Evolutionary conservation across 2,797 vertebrate species (phyloP).

Genomic region (Alosa sapidissima): DNA sequence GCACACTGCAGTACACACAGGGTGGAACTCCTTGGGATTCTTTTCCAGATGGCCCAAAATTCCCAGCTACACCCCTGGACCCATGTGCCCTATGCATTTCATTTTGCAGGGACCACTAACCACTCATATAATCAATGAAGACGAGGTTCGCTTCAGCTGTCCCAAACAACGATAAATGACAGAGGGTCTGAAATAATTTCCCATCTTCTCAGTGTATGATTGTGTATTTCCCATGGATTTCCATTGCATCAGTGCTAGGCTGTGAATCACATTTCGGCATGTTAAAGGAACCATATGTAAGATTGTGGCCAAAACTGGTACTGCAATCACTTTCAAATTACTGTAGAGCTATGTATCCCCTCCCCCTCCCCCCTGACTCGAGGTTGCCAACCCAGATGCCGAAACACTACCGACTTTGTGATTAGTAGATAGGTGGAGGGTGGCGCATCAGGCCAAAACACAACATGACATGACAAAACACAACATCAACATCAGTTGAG

Average conservation of each 20-base stretch:
- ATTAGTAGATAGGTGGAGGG: no score
- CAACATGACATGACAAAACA: no score
- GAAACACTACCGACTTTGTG: no score
- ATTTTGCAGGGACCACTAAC: not conserved
- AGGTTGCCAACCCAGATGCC: no score
- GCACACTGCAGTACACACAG: not conserved
- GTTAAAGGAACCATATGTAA: no score
- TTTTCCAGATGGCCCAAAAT: not conserved
- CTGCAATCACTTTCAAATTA: no score
- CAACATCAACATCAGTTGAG: no score
- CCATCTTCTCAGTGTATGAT: not conserved
- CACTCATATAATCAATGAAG: not conserved
- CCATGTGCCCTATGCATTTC: not conserved
- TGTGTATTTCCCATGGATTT: not conserved
- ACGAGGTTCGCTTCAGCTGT: not conserved
- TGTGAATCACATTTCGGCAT: not conserved
- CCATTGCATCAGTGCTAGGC: not conserved
- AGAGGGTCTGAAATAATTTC: not conserved
- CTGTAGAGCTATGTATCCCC: no score
- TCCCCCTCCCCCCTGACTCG: no score
- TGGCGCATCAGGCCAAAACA: no score
- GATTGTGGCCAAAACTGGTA: no score
- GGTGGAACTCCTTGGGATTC: not conserved
- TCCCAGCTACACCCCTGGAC: not conserved
- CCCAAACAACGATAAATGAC: not conserved